A percentile compares a stretch with the other conserved stretches of the same genome.
Conservation (phyloP, 2,888 invertebrate species). For the Furcula furcula region DNA sequence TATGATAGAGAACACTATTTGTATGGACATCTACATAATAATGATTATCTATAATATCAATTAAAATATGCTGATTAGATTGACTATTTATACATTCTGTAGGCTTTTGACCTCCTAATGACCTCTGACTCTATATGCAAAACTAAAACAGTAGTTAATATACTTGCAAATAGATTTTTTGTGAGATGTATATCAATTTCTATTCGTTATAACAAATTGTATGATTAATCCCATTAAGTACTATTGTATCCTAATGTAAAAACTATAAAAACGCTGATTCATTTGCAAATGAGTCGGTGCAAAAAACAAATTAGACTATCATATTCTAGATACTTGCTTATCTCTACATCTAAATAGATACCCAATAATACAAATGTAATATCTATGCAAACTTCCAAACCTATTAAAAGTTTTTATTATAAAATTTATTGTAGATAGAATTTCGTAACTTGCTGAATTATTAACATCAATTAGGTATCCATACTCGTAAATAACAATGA, state of each 20-base stretch:
- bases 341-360: not conserved
- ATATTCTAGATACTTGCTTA: not conserved
- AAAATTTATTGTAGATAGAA: conserved; percentile 6
- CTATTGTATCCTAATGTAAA: not conserved
- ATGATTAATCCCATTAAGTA: not conserved
- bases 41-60: too few species aligned
- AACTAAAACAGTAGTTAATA: too few species aligned
- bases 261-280: not conserved
- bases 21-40: too few species aligned
- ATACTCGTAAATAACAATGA: conserved; percentile 25
- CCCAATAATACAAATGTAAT: not conserved
- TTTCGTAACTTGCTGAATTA: conserved; percentile 9
- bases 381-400: not conserved
- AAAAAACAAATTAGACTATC: not conserved
- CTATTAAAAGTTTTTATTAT: too few species aligned
- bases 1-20: too few species aligned
- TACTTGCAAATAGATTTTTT: not conserved
- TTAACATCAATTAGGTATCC: conserved; percentile 18
- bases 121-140: too few species aligned
- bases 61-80: too few species aligned
- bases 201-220: not conserved
- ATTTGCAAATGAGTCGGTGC: not conserved
- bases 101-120: too few species aligned
- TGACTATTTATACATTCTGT: too few species aligned
- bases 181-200: not conserved